Base-by-base conservation (phyloP, 2,797 vertebrate species). In the Oreonectes daqikongensis region DNA sequence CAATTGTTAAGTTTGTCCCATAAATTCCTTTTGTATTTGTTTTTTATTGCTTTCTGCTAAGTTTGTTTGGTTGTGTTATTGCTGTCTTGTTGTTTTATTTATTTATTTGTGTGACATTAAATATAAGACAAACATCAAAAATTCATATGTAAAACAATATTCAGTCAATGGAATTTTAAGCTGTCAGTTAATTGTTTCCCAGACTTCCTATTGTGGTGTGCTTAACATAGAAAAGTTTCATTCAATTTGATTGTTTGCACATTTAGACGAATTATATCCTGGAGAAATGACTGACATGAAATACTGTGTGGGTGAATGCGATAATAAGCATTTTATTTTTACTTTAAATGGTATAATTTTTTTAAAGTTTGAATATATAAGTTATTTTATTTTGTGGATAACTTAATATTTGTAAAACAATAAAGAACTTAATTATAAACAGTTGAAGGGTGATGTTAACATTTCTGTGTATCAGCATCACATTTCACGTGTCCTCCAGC, bases 371-470 rank as follows among this genome's bases (percentile, higher is more conserved):
- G 88, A 88, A 91, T 81, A 77, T 79, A 88, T 93, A 94, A 94
- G 91, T 94, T 93, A 94, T 93, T 92, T 92, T 93, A 92, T 93
- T 94, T 92, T 94, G 91, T 93, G 91, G 88, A 93, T 93, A 92
- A 93, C 87, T 92, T 93, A 93, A 94, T 93, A 92, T 93, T 93
- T 94, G 90, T 93, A 91, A 91, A 87, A 90, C 90, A 90, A 89
- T 90, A 92, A 90, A 91, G 83, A 84, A 84, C 84, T 86, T 88
- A 86, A 85, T 86, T 88, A 85, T 88, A 86, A 86, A 80, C 83
- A 79, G 53, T 81, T 89, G 86, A 83, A 86, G 84, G 86, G 85
- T 87, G 84, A 88, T 89, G 48, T 88, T 77, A 83, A 86, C 44
- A 64, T 73, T 52, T 3, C 44, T 65, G n/a, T 44, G 6, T 50